Conservation (phyloP, 1,140 invertebrate genomes). For the Cataglyphis hispanica region DNA sequence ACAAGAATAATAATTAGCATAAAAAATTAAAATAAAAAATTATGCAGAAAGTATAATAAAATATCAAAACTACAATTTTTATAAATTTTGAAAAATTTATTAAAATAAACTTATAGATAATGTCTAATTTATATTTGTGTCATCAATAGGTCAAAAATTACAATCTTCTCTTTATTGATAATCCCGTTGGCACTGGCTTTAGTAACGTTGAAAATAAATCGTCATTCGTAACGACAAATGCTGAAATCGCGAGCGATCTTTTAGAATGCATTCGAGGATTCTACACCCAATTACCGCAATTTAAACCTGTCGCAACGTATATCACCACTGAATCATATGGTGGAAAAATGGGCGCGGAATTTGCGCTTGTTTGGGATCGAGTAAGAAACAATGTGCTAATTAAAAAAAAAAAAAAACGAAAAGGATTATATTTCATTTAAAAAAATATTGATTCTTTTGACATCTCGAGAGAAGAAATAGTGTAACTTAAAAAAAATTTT, state of each 20-base stretch:
- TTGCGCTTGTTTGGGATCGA: slow-evolving; percentile 89
- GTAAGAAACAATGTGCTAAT: slow-evolving; percentile 82
- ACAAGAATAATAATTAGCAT: no score
- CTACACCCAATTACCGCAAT: slow-evolving; percentile 89
- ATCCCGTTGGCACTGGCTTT: slow-evolving; percentile 95
- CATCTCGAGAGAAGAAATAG: neutral
- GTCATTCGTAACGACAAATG: slow-evolving; percentile 89
- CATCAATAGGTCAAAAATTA: slow-evolving; percentile 91
- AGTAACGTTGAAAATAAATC: slow-evolving; percentile 91
- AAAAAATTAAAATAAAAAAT: neutral
- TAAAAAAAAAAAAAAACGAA: no score
- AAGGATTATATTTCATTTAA: no score
- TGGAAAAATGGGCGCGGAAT: slow-evolving; percentile 95
- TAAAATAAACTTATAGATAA: neutral
- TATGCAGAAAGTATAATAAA: neutral
- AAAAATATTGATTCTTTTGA: neutral
- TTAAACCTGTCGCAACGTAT: slow-evolving; percentile 91
- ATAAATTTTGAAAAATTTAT: neutral
- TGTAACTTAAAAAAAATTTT: slow-evolving; percentile 16
- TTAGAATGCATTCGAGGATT: slow-evolving; percentile 90
- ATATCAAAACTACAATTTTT: neutral
- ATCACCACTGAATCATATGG: slow-evolving; percentile 96
- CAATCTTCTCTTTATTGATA: slow-evolving; percentile 95
- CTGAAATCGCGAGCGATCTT: slow-evolving; percentile 94
- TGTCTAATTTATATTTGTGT: neutral